Percentiles rank a stretch among this genome's conserved stretches.
phyloP scores from a whole-genome alignment of 2,113 vertebrate species.

The Echinops telfairi region DNA sequence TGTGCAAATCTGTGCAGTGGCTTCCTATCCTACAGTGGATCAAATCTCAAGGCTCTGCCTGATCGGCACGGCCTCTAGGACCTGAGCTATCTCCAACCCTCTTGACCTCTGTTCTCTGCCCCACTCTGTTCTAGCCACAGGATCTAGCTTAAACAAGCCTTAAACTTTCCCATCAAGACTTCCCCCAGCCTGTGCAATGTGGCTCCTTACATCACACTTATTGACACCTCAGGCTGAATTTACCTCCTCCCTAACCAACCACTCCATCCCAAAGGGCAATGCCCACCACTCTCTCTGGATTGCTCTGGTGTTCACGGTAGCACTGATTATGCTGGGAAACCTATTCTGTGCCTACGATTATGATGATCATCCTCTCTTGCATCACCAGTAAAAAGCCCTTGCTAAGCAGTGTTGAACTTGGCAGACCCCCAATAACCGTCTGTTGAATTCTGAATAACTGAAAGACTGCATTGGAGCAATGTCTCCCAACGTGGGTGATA shows the following conservation, averaged over 20 bases:
- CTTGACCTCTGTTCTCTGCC: neutral
- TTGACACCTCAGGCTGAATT: neutral
- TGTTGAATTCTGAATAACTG: neutral
- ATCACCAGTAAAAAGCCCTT: neutral
- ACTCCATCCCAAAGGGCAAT: neutral
- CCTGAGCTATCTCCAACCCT: neutral
- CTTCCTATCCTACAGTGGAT: neutral
- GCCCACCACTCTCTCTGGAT: neutral
- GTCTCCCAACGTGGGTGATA: too few relatives aligned
- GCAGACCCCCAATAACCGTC: neutral
- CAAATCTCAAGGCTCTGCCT: neutral
- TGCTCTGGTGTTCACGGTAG: neutral
- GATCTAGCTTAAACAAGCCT: neutral
- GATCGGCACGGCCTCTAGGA: neutral
- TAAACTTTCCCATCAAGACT: neutral
- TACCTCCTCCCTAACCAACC: neutral
- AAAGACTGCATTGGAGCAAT: neutral
- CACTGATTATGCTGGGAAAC: neutral
- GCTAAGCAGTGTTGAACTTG: neutral
- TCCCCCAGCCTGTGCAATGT: neutral
- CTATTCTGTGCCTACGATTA: neutral
- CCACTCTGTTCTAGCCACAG: neutral
- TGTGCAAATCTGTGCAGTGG: neutral
- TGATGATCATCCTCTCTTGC: neutral
- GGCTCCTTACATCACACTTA: neutral